Evolutionary conservation across 2,797 vertebrate species (phyloP).

Genomic region (Acanthurus tractus): DNA sequence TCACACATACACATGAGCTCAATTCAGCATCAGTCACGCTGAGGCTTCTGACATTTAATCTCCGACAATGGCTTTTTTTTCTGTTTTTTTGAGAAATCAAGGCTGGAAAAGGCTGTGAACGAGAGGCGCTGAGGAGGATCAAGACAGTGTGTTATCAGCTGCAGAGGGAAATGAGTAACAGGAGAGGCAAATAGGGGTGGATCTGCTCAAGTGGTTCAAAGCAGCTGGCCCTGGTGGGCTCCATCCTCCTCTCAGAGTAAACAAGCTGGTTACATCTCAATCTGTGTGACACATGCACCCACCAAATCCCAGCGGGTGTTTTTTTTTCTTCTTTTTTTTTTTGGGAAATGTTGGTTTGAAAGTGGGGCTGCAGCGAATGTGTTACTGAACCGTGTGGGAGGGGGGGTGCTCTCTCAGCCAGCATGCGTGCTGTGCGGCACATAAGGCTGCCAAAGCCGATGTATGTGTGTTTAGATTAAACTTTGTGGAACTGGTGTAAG

Average conservation of each 20-base stretch:
- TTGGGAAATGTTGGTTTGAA: slow-evolving; percentile 29
- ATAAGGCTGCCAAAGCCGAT: not conserved
- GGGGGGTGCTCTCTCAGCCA: slow-evolving; percentile 5
- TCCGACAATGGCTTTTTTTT: not conserved
- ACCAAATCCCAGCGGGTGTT: slow-evolving; percentile 33
- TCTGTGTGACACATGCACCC: slow-evolving; percentile 29
- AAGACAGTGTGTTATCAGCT: slow-evolving; percentile 58
- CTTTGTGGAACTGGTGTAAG: not conserved
- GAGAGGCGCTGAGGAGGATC: slow-evolving; percentile 44
- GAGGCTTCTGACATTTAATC: slow-evolving; percentile 14
- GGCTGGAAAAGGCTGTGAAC: slow-evolving; percentile 40
- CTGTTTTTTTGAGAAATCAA: slow-evolving; percentile 17
- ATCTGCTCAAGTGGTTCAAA: slow-evolving; percentile 58
- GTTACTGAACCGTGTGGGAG: slow-evolving; percentile 15
- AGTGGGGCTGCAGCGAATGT: slow-evolving; percentile 9
- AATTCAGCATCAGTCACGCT: slow-evolving; percentile 13
- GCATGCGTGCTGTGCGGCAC: not conserved
- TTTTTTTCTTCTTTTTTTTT: not conserved
- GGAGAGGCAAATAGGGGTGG: slow-evolving; percentile 31
- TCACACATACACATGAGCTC: slow-evolving; percentile 13
- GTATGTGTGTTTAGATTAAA: slow-evolving; percentile 1
- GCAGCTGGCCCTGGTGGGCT: slow-evolving; percentile 54
- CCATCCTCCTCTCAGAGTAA: slow-evolving; percentile 35
- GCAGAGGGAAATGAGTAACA: slow-evolving; percentile 50
- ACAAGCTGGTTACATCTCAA: slow-evolving; percentile 44